phyloP scores from a whole-genome alignment of 2,113 vertebrate genomes.

The Kryptolebias marmoratus region DNA sequence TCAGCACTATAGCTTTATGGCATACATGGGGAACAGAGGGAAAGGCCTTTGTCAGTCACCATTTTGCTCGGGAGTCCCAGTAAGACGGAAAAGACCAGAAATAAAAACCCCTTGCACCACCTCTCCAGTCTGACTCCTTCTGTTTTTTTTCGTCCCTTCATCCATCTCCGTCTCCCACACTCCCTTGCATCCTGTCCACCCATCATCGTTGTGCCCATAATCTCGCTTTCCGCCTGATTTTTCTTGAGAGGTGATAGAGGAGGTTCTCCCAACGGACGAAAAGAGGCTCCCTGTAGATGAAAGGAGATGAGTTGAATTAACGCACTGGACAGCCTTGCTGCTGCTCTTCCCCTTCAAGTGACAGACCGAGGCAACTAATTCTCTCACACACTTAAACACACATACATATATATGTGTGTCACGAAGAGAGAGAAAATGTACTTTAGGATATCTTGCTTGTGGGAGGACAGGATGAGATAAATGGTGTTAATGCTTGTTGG shows the following conservation, averaged over 20 bases:
- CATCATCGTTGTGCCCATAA: conserved; percentile 57
- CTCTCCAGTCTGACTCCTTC: conserved; percentile 1
- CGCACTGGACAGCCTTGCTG: conserved; percentile 59
- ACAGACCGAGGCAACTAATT: conserved; percentile 53
- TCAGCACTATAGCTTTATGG: conserved; percentile 43
- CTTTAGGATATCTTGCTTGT: conserved; percentile 50
- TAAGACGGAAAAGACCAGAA: neutral
- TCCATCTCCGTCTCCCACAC: conserved; percentile 42
- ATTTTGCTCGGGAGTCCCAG: too few relatives aligned
- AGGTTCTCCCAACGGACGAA: conserved; percentile 58
- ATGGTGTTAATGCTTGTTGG: conserved; percentile 50
- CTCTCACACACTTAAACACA: conserved; percentile 15
- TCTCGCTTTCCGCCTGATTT: conserved; percentile 67
- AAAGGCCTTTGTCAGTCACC: neutral
- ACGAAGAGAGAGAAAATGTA: conserved; percentile 21
- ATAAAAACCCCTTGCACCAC: neutral
- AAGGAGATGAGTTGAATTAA: conserved; percentile 55
- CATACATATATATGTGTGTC: conserved; percentile 9
- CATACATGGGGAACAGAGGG: conserved; percentile 57
- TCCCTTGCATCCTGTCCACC: conserved; percentile 34
- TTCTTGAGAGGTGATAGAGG: conserved; percentile 59
- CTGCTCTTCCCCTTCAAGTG: conserved; percentile 45
- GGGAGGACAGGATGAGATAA: conserved; percentile 54
- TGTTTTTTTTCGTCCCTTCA: conserved; percentile 5
- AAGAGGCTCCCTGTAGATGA: conserved; percentile 52